These are phyloP conservation scores for Puma concolor DNA, from an alignment of 2,113 vertebrate species.

Conservation along the genomic window DNA sequence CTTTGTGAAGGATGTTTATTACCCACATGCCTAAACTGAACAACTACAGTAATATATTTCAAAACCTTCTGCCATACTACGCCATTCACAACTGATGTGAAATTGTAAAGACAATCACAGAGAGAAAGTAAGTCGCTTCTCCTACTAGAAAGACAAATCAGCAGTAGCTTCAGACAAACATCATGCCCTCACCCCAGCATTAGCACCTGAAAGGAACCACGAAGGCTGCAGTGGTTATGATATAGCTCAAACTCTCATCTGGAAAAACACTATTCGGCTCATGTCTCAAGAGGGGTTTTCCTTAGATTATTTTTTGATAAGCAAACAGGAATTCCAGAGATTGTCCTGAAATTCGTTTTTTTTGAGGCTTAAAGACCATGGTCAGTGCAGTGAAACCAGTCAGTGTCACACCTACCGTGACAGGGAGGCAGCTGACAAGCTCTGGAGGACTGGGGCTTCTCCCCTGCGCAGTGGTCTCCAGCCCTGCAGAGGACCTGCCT, in stretches of 20 bases:
- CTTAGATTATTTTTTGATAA: background rate
- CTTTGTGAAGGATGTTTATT: background rate
- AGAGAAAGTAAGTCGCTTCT: background rate
- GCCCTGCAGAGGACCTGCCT: constrained; percentile 91
- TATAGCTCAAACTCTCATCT: background rate
- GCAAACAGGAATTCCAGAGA: background rate
- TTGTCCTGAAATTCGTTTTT: background rate
- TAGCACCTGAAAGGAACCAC: rapidly evolving
- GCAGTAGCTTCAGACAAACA: rapidly evolving
- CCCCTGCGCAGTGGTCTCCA: constrained; percentile 91
- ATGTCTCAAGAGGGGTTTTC: background rate
- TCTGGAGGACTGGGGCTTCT: constrained; percentile 89
- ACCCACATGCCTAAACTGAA: background rate
- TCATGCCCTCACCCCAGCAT: rapidly evolving
- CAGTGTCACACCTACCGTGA: constrained; percentile 86
- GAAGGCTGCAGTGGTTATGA: rapidly evolving
- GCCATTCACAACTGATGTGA: background rate
- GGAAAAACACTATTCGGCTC: background rate
- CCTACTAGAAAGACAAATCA: background rate
- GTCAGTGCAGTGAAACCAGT: rapidly evolving
- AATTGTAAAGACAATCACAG: background rate
- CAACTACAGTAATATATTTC: background rate
- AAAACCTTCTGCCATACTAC: background rate
- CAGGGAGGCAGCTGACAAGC: constrained; percentile 91
- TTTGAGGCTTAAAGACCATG: rapidly evolving